These are phyloP conservation scores for Peribatodes rhomboidaria DNA, from an alignment of 2,888 invertebrate genomes.

Conservation along the genomic window DNA sequence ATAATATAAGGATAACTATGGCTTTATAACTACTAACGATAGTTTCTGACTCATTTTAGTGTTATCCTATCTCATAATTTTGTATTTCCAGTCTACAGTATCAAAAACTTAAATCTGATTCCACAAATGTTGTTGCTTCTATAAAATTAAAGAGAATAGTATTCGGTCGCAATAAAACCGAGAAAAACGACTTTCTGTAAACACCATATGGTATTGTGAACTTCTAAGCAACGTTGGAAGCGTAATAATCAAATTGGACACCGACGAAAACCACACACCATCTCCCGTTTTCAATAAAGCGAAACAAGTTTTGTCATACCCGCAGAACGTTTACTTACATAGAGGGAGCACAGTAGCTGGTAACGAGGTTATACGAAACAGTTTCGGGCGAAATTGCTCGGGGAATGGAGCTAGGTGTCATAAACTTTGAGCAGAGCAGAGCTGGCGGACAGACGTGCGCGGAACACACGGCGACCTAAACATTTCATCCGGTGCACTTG, in stretches of 20 bases:
- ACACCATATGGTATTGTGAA: conserved; percentile 17
- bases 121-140: not conserved
- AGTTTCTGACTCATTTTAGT: not conserved
- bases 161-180: not conserved
- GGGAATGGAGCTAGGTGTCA: conserved; percentile 78
- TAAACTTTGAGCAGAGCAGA: conserved; percentile 77
- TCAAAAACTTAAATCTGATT: not conserved
- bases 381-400: conserved; percentile 77
- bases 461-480: conserved; percentile 68
- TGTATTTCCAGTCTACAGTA: no score
- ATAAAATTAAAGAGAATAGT: conserved; percentile 3
- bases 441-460: conserved; percentile 74
- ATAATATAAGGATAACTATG: not conserved
- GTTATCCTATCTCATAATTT: not conserved
- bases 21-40: not conserved
- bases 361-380: conserved; percentile 81
- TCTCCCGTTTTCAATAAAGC: conserved; percentile 76
- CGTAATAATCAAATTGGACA: conserved; percentile 38
- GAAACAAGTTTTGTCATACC: conserved; percentile 74
- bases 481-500: conserved; percentile 64
- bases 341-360: conserved; percentile 68
- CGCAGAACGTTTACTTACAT: conserved; percentile 76
- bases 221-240: conserved; percentile 23
- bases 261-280: conserved; percentile 35
- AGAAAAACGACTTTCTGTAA: conserved; percentile 9